Conservation (phyloP, 2,113 vertebrate species). For the Entelurus aequoreus region DNA sequence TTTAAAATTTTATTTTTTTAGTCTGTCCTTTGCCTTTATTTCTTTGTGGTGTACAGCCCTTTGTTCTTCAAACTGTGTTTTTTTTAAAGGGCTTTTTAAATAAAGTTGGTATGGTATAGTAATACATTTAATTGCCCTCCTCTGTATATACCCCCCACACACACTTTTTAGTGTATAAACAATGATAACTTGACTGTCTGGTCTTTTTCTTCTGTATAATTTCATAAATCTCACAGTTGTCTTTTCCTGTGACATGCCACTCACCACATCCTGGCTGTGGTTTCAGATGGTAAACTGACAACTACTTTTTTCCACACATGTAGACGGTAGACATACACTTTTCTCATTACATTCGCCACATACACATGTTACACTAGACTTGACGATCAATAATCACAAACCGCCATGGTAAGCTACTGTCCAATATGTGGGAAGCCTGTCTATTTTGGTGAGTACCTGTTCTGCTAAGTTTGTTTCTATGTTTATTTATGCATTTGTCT, state of each 20-base stretch:
- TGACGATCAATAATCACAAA: constrained; percentile 33
- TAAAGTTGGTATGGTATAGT: no score
- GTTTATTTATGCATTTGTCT: constrained; percentile 7
- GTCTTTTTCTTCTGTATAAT: neutral
- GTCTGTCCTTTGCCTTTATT: no score
- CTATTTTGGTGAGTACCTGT: constrained; percentile 76
- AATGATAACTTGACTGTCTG: neutral
- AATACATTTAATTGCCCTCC: neutral
- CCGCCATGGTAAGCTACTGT: constrained; percentile 76
- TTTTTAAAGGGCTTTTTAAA: no score
- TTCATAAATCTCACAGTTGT: constrained; percentile 40
- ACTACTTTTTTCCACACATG: constrained; percentile 37
- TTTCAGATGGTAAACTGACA: constrained; percentile 32
- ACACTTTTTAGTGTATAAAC: neutral
- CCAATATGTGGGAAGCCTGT: constrained; percentile 78
- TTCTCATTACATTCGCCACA: constrained; percentile 7
- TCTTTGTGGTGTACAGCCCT: no score
- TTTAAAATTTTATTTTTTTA: no score
- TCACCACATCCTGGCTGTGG: constrained; percentile 65
- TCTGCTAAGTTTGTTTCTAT: constrained; percentile 10
- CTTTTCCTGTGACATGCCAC: constrained; percentile 46
- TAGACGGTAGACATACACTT: neutral
- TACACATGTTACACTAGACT: neutral
- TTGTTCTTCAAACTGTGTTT: no score
- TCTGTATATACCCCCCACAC: neutral